phyloP scores from a whole-genome alignment of 2,888 invertebrate species.

The Epirrita christyi region DNA sequence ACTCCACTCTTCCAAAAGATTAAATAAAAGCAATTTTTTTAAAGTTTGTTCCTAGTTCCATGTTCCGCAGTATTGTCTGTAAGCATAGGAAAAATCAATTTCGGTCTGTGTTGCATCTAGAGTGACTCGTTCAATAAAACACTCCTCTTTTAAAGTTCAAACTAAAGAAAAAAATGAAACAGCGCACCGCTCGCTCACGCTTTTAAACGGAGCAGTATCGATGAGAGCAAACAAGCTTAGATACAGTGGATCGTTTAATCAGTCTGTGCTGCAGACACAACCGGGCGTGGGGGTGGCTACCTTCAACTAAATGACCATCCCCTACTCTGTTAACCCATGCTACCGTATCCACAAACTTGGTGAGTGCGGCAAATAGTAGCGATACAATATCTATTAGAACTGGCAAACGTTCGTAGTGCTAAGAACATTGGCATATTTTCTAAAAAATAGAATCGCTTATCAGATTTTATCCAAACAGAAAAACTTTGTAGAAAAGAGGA shows the following conservation, averaged over 20 bases:
- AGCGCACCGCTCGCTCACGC: slow-evolving; percentile 26
- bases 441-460: too few species aligned
- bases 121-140: background rate
- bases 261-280: slow-evolving; percentile 73
- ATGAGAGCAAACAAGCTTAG: slow-evolving; percentile 68
- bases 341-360: slow-evolving; percentile 82
- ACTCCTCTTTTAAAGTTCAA: background rate
- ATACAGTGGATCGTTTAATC: slow-evolving; percentile 79
- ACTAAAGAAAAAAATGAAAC: slow-evolving; percentile 4
- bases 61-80: too few species aligned
- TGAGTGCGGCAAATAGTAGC: slow-evolving; percentile 63
- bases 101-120: too few species aligned
- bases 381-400: slow-evolving; percentile 47
- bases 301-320: slow-evolving; percentile 82
- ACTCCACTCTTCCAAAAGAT: too few species aligned
- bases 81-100: too few species aligned
- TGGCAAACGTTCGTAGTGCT: slow-evolving; percentile 27
- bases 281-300: slow-evolving; percentile 55
- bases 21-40: too few species aligned
- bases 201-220: slow-evolving; percentile 57
- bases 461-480: too few species aligned
- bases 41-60: too few species aligned
- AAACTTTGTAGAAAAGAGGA: too few species aligned
- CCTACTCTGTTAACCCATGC: slow-evolving; percentile 78
- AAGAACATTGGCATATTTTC: slow-evolving; percentile 3